phyloP scores from a whole-genome alignment of 1,140 invertebrate genomes.

The Temnothorax longispinosus region DNA sequence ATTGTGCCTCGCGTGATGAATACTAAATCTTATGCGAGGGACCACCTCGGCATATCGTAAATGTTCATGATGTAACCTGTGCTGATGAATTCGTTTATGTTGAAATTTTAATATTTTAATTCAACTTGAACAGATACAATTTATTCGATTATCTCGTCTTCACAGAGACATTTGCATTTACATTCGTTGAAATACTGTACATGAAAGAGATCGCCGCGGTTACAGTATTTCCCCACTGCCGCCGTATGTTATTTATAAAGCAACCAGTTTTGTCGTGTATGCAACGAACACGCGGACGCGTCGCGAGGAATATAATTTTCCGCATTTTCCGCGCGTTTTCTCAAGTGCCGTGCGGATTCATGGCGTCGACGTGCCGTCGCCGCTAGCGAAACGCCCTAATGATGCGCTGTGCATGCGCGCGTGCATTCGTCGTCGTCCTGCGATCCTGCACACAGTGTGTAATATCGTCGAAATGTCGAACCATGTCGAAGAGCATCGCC shows the following conservation, averaged over 20 bases:
- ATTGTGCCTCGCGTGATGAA: conserved; percentile 16
- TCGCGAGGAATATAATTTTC: conserved; percentile 63
- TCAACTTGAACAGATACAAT: neutral
- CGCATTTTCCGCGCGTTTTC: conserved; percentile 65
- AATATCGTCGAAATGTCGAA: conserved; percentile 44
- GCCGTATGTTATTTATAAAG: conserved; percentile 64
- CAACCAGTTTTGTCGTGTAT: conserved; percentile 64
- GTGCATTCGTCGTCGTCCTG: neutral
- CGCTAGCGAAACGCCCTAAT: conserved; percentile 60
- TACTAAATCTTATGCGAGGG: conserved; percentile 1
- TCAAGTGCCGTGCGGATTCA: neutral
- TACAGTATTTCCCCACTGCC: conserved; percentile 27
- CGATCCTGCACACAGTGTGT: conserved; percentile 13
- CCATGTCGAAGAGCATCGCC: conserved; percentile 16
- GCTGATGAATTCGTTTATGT: neutral
- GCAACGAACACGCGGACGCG: conserved; percentile 44
- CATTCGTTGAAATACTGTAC: neutral
- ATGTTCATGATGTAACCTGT: neutral
- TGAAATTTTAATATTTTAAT: neutral
- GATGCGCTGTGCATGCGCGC: conserved; percentile 46
- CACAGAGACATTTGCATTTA: neutral
- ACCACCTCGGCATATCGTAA: neutral
- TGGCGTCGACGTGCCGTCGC: conserved; percentile 42
- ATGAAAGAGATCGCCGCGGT: neutral
- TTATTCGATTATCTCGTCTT: neutral